Percentiles rank a stretch among this genome's conserved stretches.
Conservation (phyloP, 2,113 vertebrate species). For the Apeltes quadracus region DNA sequence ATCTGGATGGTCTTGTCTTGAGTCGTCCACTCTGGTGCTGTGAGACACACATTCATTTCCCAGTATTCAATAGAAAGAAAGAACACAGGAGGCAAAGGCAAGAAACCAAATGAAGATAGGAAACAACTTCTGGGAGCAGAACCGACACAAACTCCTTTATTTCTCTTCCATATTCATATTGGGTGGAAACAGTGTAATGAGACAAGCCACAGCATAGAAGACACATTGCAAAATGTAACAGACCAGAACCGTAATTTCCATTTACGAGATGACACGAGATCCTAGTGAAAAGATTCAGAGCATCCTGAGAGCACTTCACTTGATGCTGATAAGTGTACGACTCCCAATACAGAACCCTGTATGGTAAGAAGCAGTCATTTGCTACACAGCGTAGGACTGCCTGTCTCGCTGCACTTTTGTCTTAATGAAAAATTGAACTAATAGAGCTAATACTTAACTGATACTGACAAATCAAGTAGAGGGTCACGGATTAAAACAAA, state of each 20-base stretch:
- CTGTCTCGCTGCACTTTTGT: background rate
- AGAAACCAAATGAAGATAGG: conserved; percentile 13
- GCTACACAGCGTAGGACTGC: background rate
- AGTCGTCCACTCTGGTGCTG: conserved; percentile 1
- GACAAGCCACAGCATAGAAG: background rate
- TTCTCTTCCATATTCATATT: background rate
- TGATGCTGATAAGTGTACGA: background rate
- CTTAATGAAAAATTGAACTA: too few species aligned
- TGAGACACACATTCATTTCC: conserved; percentile 2
- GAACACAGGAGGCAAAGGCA: conserved; percentile 29
- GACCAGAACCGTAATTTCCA: background rate
- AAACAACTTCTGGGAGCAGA: conserved; percentile 19
- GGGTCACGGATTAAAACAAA: background rate
- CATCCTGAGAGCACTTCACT: background rate
- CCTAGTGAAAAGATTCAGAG: background rate
- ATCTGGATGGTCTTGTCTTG: background rate
- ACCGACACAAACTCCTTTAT: conserved; percentile 10
- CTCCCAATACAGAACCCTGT: background rate
- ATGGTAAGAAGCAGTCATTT: background rate
- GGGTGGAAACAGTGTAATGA: background rate
- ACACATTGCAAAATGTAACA: background rate
- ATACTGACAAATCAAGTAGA: background rate
- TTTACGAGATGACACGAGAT: background rate
- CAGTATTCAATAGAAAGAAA: conserved; percentile 40
- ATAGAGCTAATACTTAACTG: too few species aligned